A percentile compares a stretch with the other conserved stretches of the same genome.
phyloP scores from a whole-genome alignment of 2,797 vertebrate species.

The Pseudomugil tenellus region DNA sequence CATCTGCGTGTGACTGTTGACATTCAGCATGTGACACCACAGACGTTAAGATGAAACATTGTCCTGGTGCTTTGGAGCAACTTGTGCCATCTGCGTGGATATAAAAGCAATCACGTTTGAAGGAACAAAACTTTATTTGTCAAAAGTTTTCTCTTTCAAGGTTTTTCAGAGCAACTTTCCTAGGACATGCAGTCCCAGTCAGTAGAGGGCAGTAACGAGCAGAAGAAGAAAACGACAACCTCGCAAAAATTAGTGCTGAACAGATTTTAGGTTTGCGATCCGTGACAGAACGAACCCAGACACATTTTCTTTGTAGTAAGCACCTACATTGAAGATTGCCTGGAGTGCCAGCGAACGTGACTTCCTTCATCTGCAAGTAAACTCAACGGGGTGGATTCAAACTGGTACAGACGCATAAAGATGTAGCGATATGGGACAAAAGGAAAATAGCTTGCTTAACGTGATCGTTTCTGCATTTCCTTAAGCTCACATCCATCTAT shows the following conservation, averaged over 20 bases:
- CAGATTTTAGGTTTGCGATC: background rate
- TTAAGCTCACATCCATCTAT: background rate
- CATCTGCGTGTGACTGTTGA: slow-evolving; percentile 17
- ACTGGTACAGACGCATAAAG: background rate
- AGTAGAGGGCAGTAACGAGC: background rate
- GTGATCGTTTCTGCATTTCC: background rate
- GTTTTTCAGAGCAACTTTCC: background rate
- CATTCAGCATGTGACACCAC: background rate
- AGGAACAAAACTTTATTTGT: background rate
- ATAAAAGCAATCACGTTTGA: background rate
- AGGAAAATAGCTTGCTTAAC: background rate
- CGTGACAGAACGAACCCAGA: background rate
- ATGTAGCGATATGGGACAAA: background rate
- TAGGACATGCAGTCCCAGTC: too few species aligned
- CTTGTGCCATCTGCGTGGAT: background rate
- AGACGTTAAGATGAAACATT: background rate
- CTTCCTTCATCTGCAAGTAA: too few species aligned
- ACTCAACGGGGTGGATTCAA: too few species aligned
- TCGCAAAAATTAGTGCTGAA: background rate
- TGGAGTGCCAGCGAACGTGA: too few species aligned
- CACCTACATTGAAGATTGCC: too few species aligned
- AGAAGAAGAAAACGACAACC: background rate
- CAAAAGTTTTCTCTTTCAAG: background rate
- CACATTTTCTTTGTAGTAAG: background rate
- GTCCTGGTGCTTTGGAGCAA: background rate